Evolutionary conservation across 1,140 invertebrate genomes (phyloP).

Genomic region (Amyelois transitella): DNA sequence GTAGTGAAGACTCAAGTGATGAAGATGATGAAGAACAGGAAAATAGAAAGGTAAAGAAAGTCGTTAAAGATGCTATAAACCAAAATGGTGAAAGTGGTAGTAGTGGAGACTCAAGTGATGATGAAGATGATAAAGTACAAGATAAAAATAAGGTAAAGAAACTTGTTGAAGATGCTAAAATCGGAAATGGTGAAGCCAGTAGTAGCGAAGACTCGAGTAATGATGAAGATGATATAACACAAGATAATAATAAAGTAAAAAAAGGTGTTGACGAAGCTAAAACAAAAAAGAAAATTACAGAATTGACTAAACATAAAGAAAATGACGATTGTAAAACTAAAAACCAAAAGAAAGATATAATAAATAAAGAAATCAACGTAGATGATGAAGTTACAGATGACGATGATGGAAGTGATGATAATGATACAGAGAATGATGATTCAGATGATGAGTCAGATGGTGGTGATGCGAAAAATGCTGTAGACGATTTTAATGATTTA

Average conservation of each 20-base stretch:
- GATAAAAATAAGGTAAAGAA: not conserved
- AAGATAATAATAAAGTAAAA: no score
- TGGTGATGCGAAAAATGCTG: constrained; percentile 22
- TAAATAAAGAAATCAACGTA: constrained; percentile 31
- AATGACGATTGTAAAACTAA: constrained; percentile 33
- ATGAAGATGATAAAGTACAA: no score
- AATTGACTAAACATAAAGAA: no score
- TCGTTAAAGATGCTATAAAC: no score
- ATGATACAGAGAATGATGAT: constrained; percentile 28
- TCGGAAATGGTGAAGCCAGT: no score
- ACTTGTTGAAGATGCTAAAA: no score
- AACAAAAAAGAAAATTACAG: no score
- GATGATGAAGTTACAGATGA: constrained; percentile 33
- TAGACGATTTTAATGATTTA: constrained; percentile 37
- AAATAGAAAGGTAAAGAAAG: not conserved
- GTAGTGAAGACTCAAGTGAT: constrained; percentile 23
- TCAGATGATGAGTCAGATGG: constrained; percentile 30
- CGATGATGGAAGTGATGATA: constrained; percentile 22
- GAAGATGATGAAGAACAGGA: not conserved
- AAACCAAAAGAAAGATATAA: constrained; percentile 30
- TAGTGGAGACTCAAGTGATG: no score
- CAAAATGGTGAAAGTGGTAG: no score
- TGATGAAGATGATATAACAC: no score
- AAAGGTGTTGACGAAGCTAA: no score
- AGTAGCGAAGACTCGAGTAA: no score